Percentiles rank a stretch among this genome's conserved stretches.
Evolutionary conservation across 2,113 vertebrate species (phyloP).

Genomic region (Lampris megalopsis): DNA sequence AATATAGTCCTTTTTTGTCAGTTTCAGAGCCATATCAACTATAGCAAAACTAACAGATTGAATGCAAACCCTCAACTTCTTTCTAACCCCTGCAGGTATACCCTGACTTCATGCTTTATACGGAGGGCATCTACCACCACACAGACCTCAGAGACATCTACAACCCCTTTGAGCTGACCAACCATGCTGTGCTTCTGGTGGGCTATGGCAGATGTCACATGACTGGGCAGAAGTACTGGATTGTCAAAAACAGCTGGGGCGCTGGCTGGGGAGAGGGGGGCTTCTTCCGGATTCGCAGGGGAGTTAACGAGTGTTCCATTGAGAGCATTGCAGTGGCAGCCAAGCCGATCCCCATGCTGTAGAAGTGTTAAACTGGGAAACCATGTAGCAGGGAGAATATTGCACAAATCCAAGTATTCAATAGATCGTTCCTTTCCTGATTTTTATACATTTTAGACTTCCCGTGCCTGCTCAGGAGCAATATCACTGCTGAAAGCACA

Average conservation of each 20-base stretch:
- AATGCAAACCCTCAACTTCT: not conserved
- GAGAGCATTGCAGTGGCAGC: slow-evolving; percentile 93
- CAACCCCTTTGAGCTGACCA: slow-evolving; percentile 95
- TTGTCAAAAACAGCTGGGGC: slow-evolving; percentile 98
- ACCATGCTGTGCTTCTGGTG: slow-evolving; percentile 94
- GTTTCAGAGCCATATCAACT: too few relatives aligned
- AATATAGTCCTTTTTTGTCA: too few relatives aligned
- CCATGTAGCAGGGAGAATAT: not conserved
- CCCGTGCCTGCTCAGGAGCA: not conserved
- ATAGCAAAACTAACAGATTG: not conserved
- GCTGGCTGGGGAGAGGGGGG: slow-evolving; percentile 89
- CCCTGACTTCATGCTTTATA: slow-evolving; percentile 89
- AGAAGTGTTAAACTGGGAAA: slow-evolving; percentile 28
- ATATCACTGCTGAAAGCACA: too few relatives aligned
- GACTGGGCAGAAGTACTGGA: slow-evolving; percentile 91
- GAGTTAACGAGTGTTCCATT: slow-evolving; percentile 91
- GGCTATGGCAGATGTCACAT: slow-evolving; percentile 88
- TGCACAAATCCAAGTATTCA: not conserved
- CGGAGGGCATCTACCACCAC: slow-evolving; percentile 92
- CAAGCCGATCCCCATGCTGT: slow-evolving; percentile 87
- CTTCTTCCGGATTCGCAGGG: slow-evolving; percentile 94
- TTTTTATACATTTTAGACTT: not conserved
- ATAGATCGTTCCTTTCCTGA: too few relatives aligned
- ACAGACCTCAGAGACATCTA: slow-evolving; percentile 86
- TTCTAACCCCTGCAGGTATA: slow-evolving; percentile 79